Base-by-base conservation (phyloP, 1,140 invertebrate genomes). In the Maniola jurtina region DNA sequence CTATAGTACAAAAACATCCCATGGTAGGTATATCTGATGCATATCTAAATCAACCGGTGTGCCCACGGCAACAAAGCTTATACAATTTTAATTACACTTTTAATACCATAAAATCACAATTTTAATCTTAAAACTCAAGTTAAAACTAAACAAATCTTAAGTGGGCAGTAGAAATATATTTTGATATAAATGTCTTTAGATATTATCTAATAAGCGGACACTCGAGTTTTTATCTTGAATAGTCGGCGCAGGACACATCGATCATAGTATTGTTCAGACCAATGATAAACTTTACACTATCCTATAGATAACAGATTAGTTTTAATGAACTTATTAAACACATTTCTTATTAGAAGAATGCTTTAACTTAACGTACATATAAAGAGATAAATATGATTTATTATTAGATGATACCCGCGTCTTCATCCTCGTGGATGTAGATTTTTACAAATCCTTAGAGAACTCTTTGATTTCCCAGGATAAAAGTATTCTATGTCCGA, bases 241-340 rank as follows among this genome's bases (percentile, higher is more conserved):
- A 68, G 68, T 60, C 66, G 55, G 56, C 61, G 63, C 72, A 71
- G 42, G 62, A 33, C 77, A 72, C 84, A 89, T 89, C 87, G 67
- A 89, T 89, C 87, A 88, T 87, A 81, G 86, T 88, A 88, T 87
- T 84, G 82, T 88, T 71, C 75, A 80, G 64, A 79, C 71, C 60
- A 75, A 78, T 84, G 83, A 87, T 87, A 86, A 86, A 77, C 68
- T 61, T 73, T 79, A 85, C 78, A 84, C 68, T 72, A 72, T 68
- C 66, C 59, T 70, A 71, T 56, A 73, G 73, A 83, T 83, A 78
- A 76, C 55, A 15, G 42, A 54, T 69, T 59, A 66, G 65, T 70
- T 75, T 73, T 72, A 76, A 75, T 72, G 60, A 72, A 73, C 55
- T 47, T 58, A 54, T 63, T 57, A 38, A 54, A 48, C 35, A 6